Base-by-base conservation (phyloP, 2,888 invertebrate genomes). In the Ypsolopha sequella region DNA sequence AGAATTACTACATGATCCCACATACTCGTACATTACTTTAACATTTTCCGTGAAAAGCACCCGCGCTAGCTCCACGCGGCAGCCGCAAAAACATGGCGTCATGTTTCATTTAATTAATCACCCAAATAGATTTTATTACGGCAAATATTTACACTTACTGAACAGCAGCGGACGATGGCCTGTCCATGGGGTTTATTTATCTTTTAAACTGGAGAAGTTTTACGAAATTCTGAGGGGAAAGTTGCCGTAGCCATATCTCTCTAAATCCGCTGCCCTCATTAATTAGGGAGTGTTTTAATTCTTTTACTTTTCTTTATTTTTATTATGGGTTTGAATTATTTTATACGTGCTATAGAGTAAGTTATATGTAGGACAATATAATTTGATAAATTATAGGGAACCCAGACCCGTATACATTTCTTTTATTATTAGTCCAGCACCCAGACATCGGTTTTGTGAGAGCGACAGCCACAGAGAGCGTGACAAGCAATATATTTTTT, bases 111-210 rank as follows among this genome's bases (percentile, higher is more conserved):
- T 70, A 75, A 76, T 74, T 76, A 78, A 75, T 75, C 67, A 71
- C 74, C 67, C 65, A 73, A 78, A 79, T 74, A 78, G 74, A 75
- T 76, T 78, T 78, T 76, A 79, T 76, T 74, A 67, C 73, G 61
- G 66, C 68, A 77, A 78, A 78, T 77, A 77, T 80, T 79, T 77
- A 76, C 69, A 69, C 73, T 70, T 67, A 59, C 63, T 62, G 66
- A 3, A 34, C 35, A n/a, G 24, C 24, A 33, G 34, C 41, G n/a
- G 33, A 33, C 38, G 13, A 38, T n/a, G 36, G 38, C 48, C 13
- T 14, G 13, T 36, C 35, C 11, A 13, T 13, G 14, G 13, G 7
- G 6, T 38, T 38, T 38, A 10, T 38, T 38, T 38, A 10, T 8
- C 38, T 38, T n/a, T 38, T 38, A n/a, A 10, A n/a, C 38, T 38